phyloP scores from a whole-genome alignment of 2,113 vertebrate genomes.

The Corythornis cristatus region DNA sequence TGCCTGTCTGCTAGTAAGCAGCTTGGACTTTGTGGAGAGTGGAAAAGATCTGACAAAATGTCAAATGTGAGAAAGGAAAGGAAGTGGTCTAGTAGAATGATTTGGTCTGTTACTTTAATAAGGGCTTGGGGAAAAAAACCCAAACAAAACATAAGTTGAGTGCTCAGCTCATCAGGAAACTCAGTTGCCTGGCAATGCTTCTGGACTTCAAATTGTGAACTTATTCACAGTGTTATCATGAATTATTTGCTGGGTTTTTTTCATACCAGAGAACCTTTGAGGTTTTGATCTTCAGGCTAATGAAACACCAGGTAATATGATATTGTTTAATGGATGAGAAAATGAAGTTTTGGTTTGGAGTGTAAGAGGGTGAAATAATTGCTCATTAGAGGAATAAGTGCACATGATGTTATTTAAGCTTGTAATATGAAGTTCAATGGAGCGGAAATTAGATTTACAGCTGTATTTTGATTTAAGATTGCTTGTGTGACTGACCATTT shows the following conservation, averaged over 20 bases:
- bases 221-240: background rate
- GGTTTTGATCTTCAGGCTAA: background rate
- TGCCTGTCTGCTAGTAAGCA: background rate
- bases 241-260: background rate
- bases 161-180: background rate
- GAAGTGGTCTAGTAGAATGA: background rate
- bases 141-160: background rate
- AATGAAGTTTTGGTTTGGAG: background rate
- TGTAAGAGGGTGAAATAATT: background rate
- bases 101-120: background rate
- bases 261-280: background rate
- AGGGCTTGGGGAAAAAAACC: background rate
- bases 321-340: background rate
- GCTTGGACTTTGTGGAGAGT: background rate
- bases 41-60: background rate
- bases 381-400: background rate
- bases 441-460: slow-evolving; percentile 1
- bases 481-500: background rate
- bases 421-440: background rate
- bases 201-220: background rate
- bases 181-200: background rate
- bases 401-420: background rate
- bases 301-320: background rate
- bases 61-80: background rate
- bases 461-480: background rate